These are phyloP conservation scores for Cephonodes hylas DNA, from an alignment of 2,888 invertebrate species.

Conservation along the genomic window DNA sequence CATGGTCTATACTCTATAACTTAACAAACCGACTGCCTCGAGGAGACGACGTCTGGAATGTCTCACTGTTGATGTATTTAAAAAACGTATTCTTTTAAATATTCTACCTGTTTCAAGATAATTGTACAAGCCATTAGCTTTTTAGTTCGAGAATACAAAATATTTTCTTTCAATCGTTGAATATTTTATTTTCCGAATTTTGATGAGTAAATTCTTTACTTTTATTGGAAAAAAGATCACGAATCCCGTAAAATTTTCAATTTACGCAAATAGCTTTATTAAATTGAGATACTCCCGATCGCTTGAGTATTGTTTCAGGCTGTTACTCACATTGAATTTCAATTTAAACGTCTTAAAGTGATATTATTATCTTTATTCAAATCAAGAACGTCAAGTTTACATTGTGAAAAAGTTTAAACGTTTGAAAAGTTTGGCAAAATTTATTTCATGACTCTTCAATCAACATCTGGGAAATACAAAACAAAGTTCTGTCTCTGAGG, in stretches of 20 bases:
- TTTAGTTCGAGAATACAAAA: neutral
- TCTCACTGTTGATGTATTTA: neutral
- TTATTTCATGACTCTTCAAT: constrained; percentile 50
- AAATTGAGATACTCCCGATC: neutral
- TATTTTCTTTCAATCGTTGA: no score
- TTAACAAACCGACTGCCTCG: constrained; percentile 1
- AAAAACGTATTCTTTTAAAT: neutral
- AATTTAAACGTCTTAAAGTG: constrained; percentile 5
- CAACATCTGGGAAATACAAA: constrained; percentile 52
- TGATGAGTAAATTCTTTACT: neutral
- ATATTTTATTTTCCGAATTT: neutral
- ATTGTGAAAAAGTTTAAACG: constrained; percentile 30
- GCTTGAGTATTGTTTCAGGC: constrained; percentile 2
- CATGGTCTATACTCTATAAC: neutral
- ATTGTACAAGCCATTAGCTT: neutral
- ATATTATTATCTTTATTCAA: constrained; percentile 11
- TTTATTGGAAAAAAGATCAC: neutral
- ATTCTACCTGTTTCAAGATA: neutral
- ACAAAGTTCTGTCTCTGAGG: constrained; percentile 69
- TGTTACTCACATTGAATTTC: constrained; percentile 1
- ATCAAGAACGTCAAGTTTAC: constrained; percentile 5
- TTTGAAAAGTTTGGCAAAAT: constrained; percentile 51
- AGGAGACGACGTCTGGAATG: neutral
- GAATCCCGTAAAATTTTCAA: neutral
- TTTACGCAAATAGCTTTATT: neutral